Percentiles rank a stretch among this genome's conserved stretches.
Conservation (phyloP, 2,113 vertebrate species). For the Donacobius atricapilla region DNA sequence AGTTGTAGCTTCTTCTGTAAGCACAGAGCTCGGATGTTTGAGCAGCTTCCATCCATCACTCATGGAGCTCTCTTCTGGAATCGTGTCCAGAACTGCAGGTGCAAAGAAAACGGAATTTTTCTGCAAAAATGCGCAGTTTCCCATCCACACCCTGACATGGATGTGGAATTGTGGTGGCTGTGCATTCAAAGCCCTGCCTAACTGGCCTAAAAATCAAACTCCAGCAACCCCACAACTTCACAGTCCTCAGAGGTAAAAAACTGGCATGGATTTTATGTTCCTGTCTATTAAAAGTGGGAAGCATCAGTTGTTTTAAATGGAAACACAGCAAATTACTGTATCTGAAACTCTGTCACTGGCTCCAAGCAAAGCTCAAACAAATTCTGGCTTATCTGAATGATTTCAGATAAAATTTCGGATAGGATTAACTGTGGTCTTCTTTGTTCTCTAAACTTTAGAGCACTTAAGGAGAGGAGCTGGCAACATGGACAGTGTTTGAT, state of each 20-base stretch:
- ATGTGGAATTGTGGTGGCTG: neutral
- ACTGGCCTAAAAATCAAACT: constrained; percentile 19
- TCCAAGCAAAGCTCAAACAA: constrained; percentile 50
- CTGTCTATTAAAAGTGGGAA: constrained; percentile 11
- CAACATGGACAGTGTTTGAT: constrained; percentile 54
- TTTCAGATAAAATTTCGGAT: constrained; percentile 66
- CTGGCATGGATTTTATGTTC: constrained; percentile 44
- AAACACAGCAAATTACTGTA: constrained; percentile 37
- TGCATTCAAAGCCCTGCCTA: neutral
- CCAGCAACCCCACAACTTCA: constrained; percentile 20
- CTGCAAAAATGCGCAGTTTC: neutral
- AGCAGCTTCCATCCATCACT: neutral
- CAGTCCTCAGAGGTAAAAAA: constrained; percentile 42
- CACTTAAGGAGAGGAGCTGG: constrained; percentile 56
- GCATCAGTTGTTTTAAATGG: constrained; percentile 47
- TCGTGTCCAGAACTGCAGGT: neutral
- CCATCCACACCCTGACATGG: neutral
- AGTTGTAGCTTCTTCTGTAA: neutral
- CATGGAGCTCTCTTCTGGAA: neutral
- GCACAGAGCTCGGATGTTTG: neutral
- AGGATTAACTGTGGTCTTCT: constrained; percentile 50
- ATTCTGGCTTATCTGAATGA: constrained; percentile 62
- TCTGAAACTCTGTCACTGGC: constrained; percentile 38
- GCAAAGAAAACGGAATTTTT: neutral
- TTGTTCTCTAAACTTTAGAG: constrained; percentile 62